Base-by-base conservation (phyloP, 2,888 invertebrate species). In the Nomada fucata region DNA sequence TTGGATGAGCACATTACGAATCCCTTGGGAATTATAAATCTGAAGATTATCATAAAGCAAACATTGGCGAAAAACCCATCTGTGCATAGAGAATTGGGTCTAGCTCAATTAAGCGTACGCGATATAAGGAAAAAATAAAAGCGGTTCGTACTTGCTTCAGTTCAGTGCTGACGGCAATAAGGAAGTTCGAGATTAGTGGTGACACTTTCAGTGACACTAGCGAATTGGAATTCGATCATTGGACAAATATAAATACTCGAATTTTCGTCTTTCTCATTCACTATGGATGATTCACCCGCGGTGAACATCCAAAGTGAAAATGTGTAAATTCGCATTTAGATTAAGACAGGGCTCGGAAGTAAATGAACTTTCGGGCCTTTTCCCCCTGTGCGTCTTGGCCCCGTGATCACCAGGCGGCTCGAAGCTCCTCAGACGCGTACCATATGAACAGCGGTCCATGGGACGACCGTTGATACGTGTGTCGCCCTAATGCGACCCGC, bases 191-290 rank as follows among this genome's bases (percentile, higher is more conserved):
- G 53, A 53, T n/a, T 10, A n/a, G 20, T 53, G 18, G 2, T n/a
- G 18, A 18, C n/a, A 53, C 15, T 53, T 53, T 53, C 9, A 53
- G 5, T n/a, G n/a, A n/a, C 3, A 29, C 15, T 9, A 53, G 20
- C n/a, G 53, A 53, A 53, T 53, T 20, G 53, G 20, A 53, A 53
- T n/a, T 53, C 53, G 53, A 53, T 53, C 53, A 53, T n/a, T 53
- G 53, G 15, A 53, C 20, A 53, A 53, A 53, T n/a, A 20, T 53
- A 53, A 53, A 53, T n/a, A 53, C n/a, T 53, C 10, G 0, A 53
- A 0, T 3, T 53, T 53, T 53, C 53, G 20, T 53, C 20, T 53
- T 20, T 53, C 53, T 0, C 53, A n/a, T n/a, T 20, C n/a, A n/a
- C 53, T n/a, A 18, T 18, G 52, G 52, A 18, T n/a, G n/a, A 52